Percentiles rank a stretch among this genome's conserved stretches.
These are phyloP conservation scores for Alethe castanea DNA, from an alignment of 2,113 vertebrate genomes.

Conservation along the genomic window DNA sequence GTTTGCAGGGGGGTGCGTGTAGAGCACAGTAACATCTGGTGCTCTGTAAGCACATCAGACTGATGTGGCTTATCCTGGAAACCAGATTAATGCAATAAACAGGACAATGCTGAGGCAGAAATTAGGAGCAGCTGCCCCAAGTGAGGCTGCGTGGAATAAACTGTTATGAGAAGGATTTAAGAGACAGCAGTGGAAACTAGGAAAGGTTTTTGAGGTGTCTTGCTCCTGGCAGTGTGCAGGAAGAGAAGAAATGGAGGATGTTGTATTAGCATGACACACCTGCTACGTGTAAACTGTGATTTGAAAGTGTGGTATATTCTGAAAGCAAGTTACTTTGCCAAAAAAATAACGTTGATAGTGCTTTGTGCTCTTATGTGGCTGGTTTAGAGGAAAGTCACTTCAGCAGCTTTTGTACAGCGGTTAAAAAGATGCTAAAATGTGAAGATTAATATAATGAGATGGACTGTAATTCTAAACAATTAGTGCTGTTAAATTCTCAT, in stretches of 20 bases:
- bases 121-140: constrained; percentile 6
- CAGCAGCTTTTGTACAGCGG: background rate
- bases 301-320: background rate
- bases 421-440: constrained; percentile 28
- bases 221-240: background rate
- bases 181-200: background rate
- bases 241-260: background rate
- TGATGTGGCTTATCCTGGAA: constrained; percentile 10
- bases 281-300: background rate
- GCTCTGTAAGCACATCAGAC: background rate
- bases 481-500: background rate
- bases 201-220: background rate
- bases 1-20: background rate
- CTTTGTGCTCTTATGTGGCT: background rate
- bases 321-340: constrained; percentile 44
- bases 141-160: background rate
- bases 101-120: background rate
- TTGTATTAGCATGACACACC: background rate
- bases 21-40: background rate
- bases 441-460: constrained; percentile 17
- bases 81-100: constrained; percentile 7
- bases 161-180: background rate
- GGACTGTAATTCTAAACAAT: constrained; percentile 35
- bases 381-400: background rate
- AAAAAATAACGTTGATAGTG: background rate